phyloP scores from a whole-genome alignment of 2,113 vertebrate genomes.

The Otolemur garnettii region DNA sequence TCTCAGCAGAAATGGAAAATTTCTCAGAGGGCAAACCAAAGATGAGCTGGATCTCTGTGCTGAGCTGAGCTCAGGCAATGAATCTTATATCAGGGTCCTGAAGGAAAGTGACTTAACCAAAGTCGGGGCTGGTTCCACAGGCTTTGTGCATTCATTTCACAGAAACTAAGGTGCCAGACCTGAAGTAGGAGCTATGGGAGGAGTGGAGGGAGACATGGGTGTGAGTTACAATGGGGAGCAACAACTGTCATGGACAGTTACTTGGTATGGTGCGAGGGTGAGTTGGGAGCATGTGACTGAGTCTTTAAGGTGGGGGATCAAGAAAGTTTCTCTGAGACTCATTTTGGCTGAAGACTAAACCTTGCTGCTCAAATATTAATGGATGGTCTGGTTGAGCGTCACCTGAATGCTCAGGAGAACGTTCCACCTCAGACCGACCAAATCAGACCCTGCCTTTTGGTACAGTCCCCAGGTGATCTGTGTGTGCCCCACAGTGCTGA shows the following conservation, averaged over 20 bases:
- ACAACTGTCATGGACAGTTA: neutral
- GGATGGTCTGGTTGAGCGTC: neutral
- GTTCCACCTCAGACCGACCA: neutral
- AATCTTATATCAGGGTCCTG: neutral
- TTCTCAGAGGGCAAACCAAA: neutral
- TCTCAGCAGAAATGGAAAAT: neutral
- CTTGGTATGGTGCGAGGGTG: neutral
- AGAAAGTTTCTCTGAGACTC: neutral
- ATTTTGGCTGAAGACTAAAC: neutral
- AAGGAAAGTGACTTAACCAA: conserved; percentile 28
- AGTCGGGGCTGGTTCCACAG: neutral
- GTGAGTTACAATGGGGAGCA: neutral
- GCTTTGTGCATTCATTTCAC: neutral
- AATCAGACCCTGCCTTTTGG: neutral
- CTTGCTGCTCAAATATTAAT: neutral
- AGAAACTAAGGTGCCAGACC: neutral
- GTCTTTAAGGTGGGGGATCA: neutral
- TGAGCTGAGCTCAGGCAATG: neutral
- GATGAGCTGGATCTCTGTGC: neutral
- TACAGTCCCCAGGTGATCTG: neutral
- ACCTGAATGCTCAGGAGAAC: neutral
- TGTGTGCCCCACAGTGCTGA: neutral
- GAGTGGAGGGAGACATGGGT: neutral
- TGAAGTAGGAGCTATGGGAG: neutral
- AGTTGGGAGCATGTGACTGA: neutral